These are phyloP conservation scores for Bovichtus variegatus DNA, from an alignment of 2,797 vertebrate genomes.

Conservation along the genomic window DNA sequence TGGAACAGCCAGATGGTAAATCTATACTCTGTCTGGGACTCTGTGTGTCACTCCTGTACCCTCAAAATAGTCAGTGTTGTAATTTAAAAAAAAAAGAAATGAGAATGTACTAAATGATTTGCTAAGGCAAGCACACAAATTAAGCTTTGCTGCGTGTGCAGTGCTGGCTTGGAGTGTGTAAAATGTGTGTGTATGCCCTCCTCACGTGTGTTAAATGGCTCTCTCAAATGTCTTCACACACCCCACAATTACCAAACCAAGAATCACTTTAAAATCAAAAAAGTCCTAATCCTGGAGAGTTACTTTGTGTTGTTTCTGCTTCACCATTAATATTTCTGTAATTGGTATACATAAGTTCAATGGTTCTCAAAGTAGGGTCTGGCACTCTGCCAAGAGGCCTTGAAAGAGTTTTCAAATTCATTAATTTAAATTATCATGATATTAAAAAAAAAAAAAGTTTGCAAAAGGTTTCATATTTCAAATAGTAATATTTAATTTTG, in stretches of 20 bases:
- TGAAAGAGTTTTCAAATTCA: too few species aligned
- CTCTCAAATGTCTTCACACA: constrained; percentile 24
- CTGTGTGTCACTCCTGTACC: constrained; percentile 35
- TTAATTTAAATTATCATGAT: too few species aligned
- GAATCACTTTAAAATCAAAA: constrained; percentile 7
- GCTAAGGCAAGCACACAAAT: background rate
- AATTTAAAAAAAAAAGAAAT: constrained; percentile 51
- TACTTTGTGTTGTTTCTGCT: background rate
- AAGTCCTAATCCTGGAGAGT: background rate
- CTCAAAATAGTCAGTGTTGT: constrained; percentile 59
- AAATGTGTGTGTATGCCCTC: background rate
- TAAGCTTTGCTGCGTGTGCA: background rate
- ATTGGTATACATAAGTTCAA: too few species aligned
- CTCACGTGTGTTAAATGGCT: background rate
- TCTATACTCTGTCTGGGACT: constrained; percentile 67
- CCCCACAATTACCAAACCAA: constrained; percentile 1
- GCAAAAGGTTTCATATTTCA: too few species aligned
- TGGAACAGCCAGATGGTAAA: constrained; percentile 76
- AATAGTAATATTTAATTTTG: too few species aligned
- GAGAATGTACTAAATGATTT: constrained; percentile 13
- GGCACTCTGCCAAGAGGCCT: too few species aligned
- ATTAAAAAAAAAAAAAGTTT: too few species aligned
- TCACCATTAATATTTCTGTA: background rate
- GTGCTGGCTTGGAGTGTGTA: background rate
- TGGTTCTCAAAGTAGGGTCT: too few species aligned